Evolutionary conservation across 2,797 vertebrate species (phyloP).

Genomic region (Pogoniulus pusillus): DNA sequence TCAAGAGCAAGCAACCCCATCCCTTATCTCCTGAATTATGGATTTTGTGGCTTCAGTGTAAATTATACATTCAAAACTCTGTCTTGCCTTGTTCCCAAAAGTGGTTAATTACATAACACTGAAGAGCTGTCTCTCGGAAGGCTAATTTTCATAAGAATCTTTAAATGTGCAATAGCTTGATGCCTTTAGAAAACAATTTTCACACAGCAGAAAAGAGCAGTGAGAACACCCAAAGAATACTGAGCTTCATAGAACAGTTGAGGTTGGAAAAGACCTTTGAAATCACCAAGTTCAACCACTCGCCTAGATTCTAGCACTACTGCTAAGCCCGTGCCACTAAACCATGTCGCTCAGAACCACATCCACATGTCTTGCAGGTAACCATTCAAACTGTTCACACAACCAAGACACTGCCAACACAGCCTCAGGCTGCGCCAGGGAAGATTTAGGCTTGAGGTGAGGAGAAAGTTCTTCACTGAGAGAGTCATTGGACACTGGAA

Average conservation of each 20-base stretch:
- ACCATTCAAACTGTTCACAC: too few relatives aligned
- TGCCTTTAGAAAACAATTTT: neutral
- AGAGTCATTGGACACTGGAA: too few relatives aligned
- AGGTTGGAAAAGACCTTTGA: too few relatives aligned
- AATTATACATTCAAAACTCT: slow-evolving; percentile 29
- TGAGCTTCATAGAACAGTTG: neutral
- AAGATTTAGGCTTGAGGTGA: too few relatives aligned
- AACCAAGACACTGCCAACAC: too few relatives aligned
- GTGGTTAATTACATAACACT: neutral
- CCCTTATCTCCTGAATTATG: neutral
- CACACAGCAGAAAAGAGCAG: neutral
- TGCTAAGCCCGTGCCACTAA: too few relatives aligned
- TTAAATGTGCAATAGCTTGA: neutral
- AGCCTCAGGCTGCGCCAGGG: too few relatives aligned
- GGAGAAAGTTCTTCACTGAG: too few relatives aligned
- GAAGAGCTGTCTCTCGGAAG: neutral
- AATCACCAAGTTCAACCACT: too few relatives aligned
- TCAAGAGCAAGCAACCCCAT: slow-evolving; percentile 8
- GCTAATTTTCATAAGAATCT: neutral
- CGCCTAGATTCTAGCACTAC: too few relatives aligned
- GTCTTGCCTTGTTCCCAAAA: slow-evolving; percentile 1
- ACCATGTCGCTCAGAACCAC: too few relatives aligned
- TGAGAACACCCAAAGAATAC: fast-evolving
- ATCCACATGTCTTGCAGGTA: too few relatives aligned
- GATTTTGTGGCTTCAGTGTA: slow-evolving; percentile 23